These are phyloP conservation scores for Leptocoma aspasia DNA, from an alignment of 2,113 vertebrate species.

Conservation along the genomic window DNA sequence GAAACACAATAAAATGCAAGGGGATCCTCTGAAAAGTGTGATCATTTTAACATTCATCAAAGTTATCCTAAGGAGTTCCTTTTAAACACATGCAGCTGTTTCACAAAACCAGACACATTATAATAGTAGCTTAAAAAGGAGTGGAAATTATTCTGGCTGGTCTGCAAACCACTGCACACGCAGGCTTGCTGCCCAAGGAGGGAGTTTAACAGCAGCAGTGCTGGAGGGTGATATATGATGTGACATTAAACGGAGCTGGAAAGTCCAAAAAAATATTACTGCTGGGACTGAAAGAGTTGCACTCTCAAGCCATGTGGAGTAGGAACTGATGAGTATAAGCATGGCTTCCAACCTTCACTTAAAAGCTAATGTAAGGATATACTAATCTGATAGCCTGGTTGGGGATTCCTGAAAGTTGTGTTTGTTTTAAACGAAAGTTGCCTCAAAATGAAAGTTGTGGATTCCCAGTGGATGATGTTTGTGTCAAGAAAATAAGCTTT, in stretches of 20 bases:
- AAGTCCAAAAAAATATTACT: neutral
- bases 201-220: neutral
- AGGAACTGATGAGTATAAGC: neutral
- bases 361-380: neutral
- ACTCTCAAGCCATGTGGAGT: neutral
- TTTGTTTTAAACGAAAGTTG: neutral
- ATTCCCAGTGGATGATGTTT: neutral
- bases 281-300: neutral
- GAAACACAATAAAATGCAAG: neutral
- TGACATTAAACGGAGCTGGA: neutral
- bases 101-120: constrained; percentile 20
- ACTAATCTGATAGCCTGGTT: neutral
- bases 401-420: neutral
- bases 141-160: constrained; percentile 61
- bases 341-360: neutral
- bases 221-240: neutral
- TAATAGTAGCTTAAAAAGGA: constrained; percentile 70
- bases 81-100: neutral
- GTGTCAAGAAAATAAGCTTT: neutral
- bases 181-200: constrained; percentile 46
- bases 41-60: neutral
- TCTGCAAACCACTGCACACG: neutral
- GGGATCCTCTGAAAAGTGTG: neutral
- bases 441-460: neutral
- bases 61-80: neutral